phyloP scores from a whole-genome alignment of 2,113 vertebrate species.

The Origma solitaria region DNA sequence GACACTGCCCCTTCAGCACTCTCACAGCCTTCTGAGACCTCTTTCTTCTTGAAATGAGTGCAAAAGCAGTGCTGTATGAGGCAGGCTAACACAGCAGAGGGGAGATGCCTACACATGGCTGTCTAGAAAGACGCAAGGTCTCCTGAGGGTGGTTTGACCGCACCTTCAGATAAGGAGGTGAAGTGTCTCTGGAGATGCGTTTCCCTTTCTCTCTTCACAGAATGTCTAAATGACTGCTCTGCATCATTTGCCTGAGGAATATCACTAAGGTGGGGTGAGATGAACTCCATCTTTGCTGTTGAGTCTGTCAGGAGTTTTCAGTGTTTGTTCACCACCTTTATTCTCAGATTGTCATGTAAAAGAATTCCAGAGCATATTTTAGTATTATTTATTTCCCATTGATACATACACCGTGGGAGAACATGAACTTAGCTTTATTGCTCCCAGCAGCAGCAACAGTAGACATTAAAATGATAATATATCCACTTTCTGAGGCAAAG shows the following conservation, averaged over 20 bases:
- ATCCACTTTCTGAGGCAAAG: slow-evolving; percentile 23
- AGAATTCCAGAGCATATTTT: background rate
- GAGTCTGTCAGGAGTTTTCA: background rate
- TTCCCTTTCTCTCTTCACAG: background rate
- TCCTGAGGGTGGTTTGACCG: background rate
- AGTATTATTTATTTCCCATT: slow-evolving; percentile 1
- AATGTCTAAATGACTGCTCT: background rate
- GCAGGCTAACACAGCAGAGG: background rate
- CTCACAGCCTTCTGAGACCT: background rate
- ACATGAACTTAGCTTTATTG: background rate
- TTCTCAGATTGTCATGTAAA: background rate
- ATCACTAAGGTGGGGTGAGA: background rate
- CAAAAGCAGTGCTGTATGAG: background rate
- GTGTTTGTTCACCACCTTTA: background rate
- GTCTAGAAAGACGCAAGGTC: background rate
- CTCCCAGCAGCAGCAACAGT: slow-evolving; percentile 14
- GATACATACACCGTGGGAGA: background rate
- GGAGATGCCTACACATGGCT: background rate
- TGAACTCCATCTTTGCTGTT: background rate
- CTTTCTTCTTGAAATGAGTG: background rate
- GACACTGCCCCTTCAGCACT: background rate
- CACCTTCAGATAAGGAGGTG: background rate
- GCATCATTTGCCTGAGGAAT: background rate
- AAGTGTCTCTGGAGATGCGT: background rate
- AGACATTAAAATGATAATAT: slow-evolving; percentile 50